A percentile compares a stretch with the other conserved stretches of the same genome.
Conservation (phyloP, 1,140 invertebrate species). For the Papilio xuthus region DNA sequence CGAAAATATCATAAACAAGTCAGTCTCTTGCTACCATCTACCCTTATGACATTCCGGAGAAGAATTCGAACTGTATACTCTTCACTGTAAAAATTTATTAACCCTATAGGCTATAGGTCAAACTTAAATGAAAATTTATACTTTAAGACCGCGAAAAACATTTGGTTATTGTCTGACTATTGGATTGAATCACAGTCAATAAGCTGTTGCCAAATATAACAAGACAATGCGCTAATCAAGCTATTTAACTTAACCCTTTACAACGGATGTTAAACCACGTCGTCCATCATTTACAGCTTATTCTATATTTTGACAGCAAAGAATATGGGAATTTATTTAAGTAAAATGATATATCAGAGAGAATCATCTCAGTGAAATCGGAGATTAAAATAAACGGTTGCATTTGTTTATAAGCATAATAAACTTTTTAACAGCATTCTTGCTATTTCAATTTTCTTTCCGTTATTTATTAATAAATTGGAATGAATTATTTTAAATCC, state of each 20-base stretch:
- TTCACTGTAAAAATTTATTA: too few relatives aligned
- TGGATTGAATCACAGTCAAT: neutral
- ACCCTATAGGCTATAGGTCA: too few relatives aligned
- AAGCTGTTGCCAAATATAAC: constrained; percentile 24
- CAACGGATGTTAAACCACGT: constrained; percentile 15
- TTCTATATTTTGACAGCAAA: constrained; percentile 10
- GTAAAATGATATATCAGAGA: neutral
- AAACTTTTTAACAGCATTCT: too few relatives aligned
- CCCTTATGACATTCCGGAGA: neutral
- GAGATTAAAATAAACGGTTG: neutral
- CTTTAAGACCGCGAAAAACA: neutral
- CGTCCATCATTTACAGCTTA: constrained; percentile 19
- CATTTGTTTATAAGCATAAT: too few relatives aligned
- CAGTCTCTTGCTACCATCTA: neutral
- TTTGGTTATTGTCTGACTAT: too few relatives aligned
- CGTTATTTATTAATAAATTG: too few relatives aligned
- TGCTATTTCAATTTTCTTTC: too few relatives aligned
- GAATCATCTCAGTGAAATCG: neutral
- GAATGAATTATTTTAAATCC: neutral
- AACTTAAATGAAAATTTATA: too few relatives aligned
- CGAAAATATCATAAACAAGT: neutral
- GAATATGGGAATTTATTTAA: neutral
- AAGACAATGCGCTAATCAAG: constrained; percentile 24
- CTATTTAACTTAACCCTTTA: constrained; percentile 21
- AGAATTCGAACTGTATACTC: neutral